Conservation (phyloP, 2,888 invertebrate species). For the Lacanobia oleracea region DNA sequence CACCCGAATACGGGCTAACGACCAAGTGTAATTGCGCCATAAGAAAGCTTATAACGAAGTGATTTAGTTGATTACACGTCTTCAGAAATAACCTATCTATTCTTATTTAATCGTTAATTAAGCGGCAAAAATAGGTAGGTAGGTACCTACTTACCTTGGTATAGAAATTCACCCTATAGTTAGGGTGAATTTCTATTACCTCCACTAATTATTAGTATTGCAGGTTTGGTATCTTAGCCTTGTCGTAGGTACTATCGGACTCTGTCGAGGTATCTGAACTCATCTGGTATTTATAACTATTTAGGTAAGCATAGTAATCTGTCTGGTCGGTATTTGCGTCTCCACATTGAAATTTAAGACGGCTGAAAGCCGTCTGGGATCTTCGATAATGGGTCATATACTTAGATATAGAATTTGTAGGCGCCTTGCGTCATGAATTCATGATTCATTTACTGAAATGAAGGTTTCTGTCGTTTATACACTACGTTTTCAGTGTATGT, state of each 20-base stretch:
- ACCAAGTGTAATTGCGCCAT: too few relatives aligned
- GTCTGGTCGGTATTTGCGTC: slow-evolving; percentile 22
- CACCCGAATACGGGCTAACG: too few relatives aligned
- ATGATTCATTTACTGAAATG: slow-evolving; percentile 11
- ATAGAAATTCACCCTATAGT: neutral
- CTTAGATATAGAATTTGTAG: slow-evolving; percentile 2
- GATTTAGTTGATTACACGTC: too few relatives aligned
- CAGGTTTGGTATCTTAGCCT: too few relatives aligned
- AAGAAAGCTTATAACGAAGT: too few relatives aligned
- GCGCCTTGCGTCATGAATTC: slow-evolving; percentile 10
- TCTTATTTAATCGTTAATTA: too few relatives aligned
- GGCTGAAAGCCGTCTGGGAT: slow-evolving; percentile 31
- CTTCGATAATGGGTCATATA: slow-evolving; percentile 28
- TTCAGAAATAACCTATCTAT: too few relatives aligned
- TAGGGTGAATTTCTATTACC: too few relatives aligned
- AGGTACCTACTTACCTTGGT: too few relatives aligned
- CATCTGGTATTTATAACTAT: neutral
- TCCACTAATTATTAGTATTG: too few relatives aligned
- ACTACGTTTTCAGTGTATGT: neutral
- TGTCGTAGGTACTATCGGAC: too few relatives aligned
- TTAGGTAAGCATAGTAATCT: slow-evolving; percentile 13
- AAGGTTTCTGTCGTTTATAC: neutral
- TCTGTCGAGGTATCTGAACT: neutral
- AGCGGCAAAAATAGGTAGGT: too few relatives aligned
- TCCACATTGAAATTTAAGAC: slow-evolving; percentile 34